Evolutionary conservation across 2,797 vertebrate species (phyloP).

Genomic region (Arremon brunneinucha): DNA sequence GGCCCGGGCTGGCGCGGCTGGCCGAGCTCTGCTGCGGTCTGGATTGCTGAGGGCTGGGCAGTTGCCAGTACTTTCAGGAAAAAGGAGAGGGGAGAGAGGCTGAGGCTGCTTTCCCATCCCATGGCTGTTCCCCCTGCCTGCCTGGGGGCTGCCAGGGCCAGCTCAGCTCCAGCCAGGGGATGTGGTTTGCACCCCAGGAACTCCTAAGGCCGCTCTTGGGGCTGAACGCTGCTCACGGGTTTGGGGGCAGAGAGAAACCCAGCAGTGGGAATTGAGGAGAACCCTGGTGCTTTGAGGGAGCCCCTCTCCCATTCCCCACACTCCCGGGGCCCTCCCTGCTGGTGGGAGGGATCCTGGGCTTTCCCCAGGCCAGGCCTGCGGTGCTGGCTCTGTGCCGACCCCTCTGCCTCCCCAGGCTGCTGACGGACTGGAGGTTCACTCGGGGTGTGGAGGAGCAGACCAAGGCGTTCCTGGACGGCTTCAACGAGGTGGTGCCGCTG

Average conservation of each 20-base stretch:
- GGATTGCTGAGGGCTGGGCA: constrained; percentile 41
- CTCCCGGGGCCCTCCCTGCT: rapidly evolving
- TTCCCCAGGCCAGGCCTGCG: rapidly evolving
- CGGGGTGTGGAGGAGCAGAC: constrained; percentile 96
- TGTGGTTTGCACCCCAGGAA: not conserved
- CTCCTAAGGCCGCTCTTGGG: rapidly evolving
- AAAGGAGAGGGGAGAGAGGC: constrained; percentile 49
- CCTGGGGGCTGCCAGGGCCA: not conserved
- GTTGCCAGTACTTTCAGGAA: constrained; percentile 53
- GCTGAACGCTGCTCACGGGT: not conserved
- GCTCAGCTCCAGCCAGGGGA: not conserved
- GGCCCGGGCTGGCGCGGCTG: not conserved
- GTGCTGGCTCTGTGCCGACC: not conserved
- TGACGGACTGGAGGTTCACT: constrained; percentile 95
- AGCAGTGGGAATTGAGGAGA: not conserved
- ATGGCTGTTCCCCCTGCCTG: not conserved
- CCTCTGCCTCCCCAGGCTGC: constrained; percentile 76
- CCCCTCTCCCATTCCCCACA: rapidly evolving
- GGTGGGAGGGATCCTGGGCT: not conserved
- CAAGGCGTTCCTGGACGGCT: constrained; percentile 94
- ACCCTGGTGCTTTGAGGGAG: not conserved
- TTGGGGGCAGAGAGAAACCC: not conserved
- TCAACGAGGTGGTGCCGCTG: constrained; percentile 94
- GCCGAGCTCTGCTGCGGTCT: constrained; percentile 16
- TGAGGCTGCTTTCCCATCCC: not conserved